Evolutionary conservation across 2,888 invertebrate genomes (phyloP).

Genomic region (Tupiocoris notatus): DNA sequence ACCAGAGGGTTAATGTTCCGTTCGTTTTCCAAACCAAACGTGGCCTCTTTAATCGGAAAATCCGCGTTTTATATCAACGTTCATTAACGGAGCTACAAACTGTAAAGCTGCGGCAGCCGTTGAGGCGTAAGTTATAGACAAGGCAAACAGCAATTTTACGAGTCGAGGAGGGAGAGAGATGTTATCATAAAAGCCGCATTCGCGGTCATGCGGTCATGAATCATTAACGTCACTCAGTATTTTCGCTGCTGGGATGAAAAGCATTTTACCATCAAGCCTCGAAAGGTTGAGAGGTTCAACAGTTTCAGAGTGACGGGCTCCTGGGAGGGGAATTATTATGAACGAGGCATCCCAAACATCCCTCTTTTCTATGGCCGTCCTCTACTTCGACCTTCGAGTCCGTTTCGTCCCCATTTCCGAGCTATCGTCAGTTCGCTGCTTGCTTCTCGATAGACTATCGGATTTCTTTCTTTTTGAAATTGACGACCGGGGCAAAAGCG

Average conservation of each 20-base stretch:
- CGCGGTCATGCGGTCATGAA: slow-evolving; percentile 6
- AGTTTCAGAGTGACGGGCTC: background rate
- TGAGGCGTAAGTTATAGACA: background rate
- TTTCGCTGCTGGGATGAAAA: background rate
- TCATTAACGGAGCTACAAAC: background rate
- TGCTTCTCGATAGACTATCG: background rate
- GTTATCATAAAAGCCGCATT: background rate
- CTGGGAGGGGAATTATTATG: slow-evolving; percentile 26
- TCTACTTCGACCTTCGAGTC: background rate
- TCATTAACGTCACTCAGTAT: slow-evolving; percentile 34
- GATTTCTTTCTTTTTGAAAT: too few species aligned
- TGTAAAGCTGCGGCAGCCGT: background rate
- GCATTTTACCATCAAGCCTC: background rate
- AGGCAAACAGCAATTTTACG: background rate
- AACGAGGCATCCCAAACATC: slow-evolving; percentile 26
- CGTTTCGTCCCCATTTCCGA: background rate
- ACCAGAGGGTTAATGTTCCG: too few species aligned
- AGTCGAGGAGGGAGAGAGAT: background rate
- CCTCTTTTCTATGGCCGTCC: slow-evolving; percentile 24
- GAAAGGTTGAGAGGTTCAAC: slow-evolving; percentile 4
- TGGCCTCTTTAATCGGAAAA: too few species aligned
- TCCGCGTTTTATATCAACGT: background rate
- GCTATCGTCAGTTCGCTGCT: background rate
- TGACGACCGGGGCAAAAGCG: too few species aligned
- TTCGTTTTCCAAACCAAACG: too few species aligned